These are phyloP conservation scores for Rugalucina vietnamica DNA, from an alignment of 2,888 invertebrate genomes.

Conservation along the genomic window DNA sequence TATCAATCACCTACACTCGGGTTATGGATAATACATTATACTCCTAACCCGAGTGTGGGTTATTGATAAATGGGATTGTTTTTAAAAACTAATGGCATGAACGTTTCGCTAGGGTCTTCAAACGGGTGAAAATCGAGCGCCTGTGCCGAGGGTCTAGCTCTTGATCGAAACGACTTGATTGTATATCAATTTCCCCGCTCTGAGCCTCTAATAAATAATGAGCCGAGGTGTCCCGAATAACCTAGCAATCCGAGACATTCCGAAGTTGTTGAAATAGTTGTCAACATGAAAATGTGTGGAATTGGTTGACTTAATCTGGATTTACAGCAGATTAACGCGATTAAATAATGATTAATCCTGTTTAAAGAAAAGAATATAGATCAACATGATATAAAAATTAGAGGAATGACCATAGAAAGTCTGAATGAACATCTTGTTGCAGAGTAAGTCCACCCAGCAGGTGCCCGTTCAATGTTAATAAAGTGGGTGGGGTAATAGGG, in stretches of 20 bases:
- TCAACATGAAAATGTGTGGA: conserved; percentile 56
- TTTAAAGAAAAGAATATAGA: neutral
- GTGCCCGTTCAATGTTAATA: conserved; percentile 44
- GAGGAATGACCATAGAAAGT: conserved; percentile 60
- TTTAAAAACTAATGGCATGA: too few relatives aligned
- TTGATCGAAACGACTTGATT: too few relatives aligned
- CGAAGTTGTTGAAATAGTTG: conserved; percentile 66
- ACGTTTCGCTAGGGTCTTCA: too few relatives aligned
- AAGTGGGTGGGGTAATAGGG: conserved; percentile 42
- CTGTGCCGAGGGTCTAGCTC: too few relatives aligned
- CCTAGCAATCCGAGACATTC: conserved; percentile 63
- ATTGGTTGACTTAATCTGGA: conserved; percentile 46
- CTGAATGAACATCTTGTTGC: conserved; percentile 79
- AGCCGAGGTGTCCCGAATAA: conserved; percentile 47
- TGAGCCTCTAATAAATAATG: too few relatives aligned
- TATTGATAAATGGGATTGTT: too few relatives aligned
- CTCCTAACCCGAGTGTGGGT: too few relatives aligned
- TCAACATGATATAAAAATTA: conserved; percentile 28
- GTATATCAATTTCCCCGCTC: too few relatives aligned
- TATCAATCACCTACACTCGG: too few relatives aligned
- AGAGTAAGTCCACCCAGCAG: conserved; percentile 71
- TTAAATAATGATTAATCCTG: conserved; percentile 18
- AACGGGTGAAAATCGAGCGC: too few relatives aligned
- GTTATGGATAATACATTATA: too few relatives aligned
- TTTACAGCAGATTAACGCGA: conserved; percentile 26